Percentiles rank a stretch among this genome's conserved stretches.
Evolutionary conservation across 1,140 invertebrate species (phyloP).

Genomic region (Neodiprion lecontei): DNA sequence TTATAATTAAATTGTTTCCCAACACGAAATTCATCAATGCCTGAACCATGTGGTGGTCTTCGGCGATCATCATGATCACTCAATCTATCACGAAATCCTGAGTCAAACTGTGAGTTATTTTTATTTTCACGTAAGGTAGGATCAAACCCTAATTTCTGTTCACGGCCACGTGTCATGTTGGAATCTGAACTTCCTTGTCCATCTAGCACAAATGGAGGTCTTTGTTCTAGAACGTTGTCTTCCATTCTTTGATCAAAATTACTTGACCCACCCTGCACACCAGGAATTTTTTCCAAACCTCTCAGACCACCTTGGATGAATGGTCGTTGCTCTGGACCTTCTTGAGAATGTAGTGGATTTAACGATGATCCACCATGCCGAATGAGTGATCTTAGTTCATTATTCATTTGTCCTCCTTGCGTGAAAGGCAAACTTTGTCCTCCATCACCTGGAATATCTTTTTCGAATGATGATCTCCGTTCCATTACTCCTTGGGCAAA

Average conservation of each 20-base stretch:
- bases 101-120: neutral
- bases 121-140: neutral
- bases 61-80: neutral
- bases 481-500: conserved; percentile 1
- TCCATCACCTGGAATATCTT: neutral
- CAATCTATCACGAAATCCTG: neutral
- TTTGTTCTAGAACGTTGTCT: neutral
- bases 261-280: conserved; percentile 8
- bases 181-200: neutral
- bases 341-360: neutral
- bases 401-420: neutral
- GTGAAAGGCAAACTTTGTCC: conserved; percentile 9
- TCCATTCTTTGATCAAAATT: neutral
- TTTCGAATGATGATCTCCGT: neutral
- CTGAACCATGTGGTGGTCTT: neutral
- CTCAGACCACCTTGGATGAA: conserved; percentile 15
- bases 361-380: conserved; percentile 19
- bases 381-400: conserved; percentile 14
- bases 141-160: conserved; percentile 1
- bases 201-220: neutral
- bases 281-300: neutral
- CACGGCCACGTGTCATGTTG: neutral
- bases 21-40: conserved; percentile 44
- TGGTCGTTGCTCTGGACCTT: neutral
- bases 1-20: conserved; percentile 59